Base-by-base conservation (phyloP, 2,888 invertebrate genomes). In the Bellardia pandia region DNA sequence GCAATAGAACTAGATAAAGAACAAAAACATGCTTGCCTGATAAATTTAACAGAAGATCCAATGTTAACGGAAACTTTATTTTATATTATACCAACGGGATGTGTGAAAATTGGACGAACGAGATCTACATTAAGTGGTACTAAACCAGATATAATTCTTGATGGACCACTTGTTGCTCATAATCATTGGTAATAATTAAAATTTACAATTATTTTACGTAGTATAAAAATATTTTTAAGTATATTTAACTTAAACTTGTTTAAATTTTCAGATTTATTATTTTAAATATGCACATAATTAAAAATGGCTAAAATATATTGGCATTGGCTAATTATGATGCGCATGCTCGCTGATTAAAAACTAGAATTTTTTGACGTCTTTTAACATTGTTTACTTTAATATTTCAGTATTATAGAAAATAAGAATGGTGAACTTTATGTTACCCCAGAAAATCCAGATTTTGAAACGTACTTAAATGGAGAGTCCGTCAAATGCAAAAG, bases 31-130 rank as follows among this genome's bases (percentile, higher is more conserved):
- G 95, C 95, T 2, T 95, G 95, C 90, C 92, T 96, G 56, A 94
- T 96, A 30, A 96, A 96, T 93, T 94, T 96, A 62, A 94, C 95
- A 48, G 95, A 95, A 23, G 96, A 96, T 93, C 96, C 96, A 3
- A 95, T 95, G 91, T 91, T 96, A 77, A 95, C 95, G 0, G 96
- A 95, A 89, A 93, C 92, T 0, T 89, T 93, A 7, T 92, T 93
- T 53, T 93, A 93, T 74, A 90, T 93, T 6, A 86, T 93, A 77
- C 93, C 93, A 7, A 88, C 90, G 1, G 93, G 93, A 3, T 87
- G 85, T 5, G 92, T 93, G 2, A 90, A 90, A 83, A 92, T 93
- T 45, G 93, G 93, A 2, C 90, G 93, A 11, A 90, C 91, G 0
- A 90, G 91, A 11, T 89, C 91, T 7, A 90, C 91, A 3, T 84